Base-by-base conservation (phyloP, 2,888 invertebrate genomes). In the Hylaea fasciaria region DNA sequence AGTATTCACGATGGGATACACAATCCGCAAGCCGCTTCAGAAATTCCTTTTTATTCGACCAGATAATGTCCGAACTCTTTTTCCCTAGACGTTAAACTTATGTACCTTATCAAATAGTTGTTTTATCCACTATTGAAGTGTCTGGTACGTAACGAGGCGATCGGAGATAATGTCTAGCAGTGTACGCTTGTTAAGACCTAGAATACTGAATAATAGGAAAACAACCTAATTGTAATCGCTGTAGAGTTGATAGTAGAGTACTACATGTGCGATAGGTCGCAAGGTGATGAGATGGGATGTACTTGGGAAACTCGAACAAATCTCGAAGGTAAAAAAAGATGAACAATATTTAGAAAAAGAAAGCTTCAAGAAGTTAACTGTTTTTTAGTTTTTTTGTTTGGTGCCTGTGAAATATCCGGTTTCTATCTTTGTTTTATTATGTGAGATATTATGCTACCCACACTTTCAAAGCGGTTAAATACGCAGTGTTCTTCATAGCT, bases 121-220 rank as follows among this genome's bases (percentile, higher is more conserved):
- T 66, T 68, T 49, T 47, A 59, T 59, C 59, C 66, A 57, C 78
- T 75, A 86, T 87, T 85, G 85, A 87, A 83, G 86, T 86, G 87
- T 86, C 87, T 60, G 61, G 73, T 64, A 65, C 65, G 76, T 85
- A 86, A 86, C 86, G 83, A 87, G 82, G 69, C 64, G 87, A 86
- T 86, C 68, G 54, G 16, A 75, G 87, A 87, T 87, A 86, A 65
- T 69, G 69, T 71, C 63, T 69, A 66, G 70, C 35, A 58, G 13
- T 32, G 50, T 53, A 37, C n/a, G 61, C 61, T 61, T 61, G 61
- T 61, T 61, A 61, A 61, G 35, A 45, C 54, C 50, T 60, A 53
- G 48, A 43, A 13, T 29, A 10, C 11, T n/a, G 29, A 32, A 32
- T 41, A 22, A 35, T 45, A 35, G 16, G 28, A 50, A 54, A 40